These are phyloP conservation scores for Gallinago media DNA, from an alignment of 2,113 vertebrate genomes.

Conservation along the genomic window DNA sequence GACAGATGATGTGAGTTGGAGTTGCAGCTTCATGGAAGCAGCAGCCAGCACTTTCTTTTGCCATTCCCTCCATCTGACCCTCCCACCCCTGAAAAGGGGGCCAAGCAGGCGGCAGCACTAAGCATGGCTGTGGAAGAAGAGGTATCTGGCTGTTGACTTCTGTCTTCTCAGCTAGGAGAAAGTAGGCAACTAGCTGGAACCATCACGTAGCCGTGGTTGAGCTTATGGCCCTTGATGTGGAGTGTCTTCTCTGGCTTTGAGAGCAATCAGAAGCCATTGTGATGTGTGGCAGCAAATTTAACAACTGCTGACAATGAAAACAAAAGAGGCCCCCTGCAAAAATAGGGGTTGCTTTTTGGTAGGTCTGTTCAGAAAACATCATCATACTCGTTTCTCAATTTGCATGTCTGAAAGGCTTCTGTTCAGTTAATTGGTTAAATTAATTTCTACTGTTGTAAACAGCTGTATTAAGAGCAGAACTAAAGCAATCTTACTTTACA, in stretches of 20 bases:
- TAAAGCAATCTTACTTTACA: slow-evolving; percentile 33
- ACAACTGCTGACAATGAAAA: background rate
- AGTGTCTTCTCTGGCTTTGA: background rate
- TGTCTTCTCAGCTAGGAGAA: background rate
- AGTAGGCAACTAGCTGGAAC: background rate
- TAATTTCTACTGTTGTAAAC: slow-evolving; percentile 17
- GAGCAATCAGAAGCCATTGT: fast-evolving
- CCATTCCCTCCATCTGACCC: background rate
- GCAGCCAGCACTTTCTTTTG: background rate
- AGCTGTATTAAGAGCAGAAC: background rate
- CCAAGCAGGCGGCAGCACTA: too few species aligned
- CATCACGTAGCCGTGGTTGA: fast-evolving
- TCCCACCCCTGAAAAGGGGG: background rate
- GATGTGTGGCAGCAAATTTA: background rate
- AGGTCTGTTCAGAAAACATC: background rate
- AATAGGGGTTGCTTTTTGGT: background rate
- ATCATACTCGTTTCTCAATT: background rate
- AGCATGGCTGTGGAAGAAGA: background rate
- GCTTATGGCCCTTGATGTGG: background rate
- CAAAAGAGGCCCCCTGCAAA: background rate
- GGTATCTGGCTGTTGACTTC: background rate
- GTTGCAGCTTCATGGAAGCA: background rate
- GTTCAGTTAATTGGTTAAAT: slow-evolving; percentile 40
- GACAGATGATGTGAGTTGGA: background rate
- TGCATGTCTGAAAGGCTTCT: slow-evolving; percentile 42